Evolutionary conservation across 2,797 vertebrate species (phyloP), one percentile per base, ranked within the genome.

Genomic region (Anableps anableps): DNA sequence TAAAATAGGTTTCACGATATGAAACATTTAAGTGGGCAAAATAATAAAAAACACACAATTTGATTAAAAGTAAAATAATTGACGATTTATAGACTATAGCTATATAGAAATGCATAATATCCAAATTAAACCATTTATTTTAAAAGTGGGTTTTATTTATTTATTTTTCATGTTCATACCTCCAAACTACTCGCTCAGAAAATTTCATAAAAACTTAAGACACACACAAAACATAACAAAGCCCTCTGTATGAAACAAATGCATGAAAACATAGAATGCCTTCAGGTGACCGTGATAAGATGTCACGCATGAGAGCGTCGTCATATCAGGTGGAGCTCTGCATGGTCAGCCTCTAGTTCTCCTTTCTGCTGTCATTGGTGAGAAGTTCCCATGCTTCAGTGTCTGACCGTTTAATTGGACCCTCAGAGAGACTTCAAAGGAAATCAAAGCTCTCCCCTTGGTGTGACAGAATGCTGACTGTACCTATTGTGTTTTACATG

Each of bases 351-450:
- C 66, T 83, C 70, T 76, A 62, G 77, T 50, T 72, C 80, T 74
- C 45, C 34, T 36, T 62, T 83, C 81, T 70, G 74, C 77, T 60
- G 23, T 79, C 21, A 60, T 71, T 80, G 45, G 45, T 74, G 78
- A 80, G 76, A 64, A 72, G 48, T 82, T 87, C 83, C 88, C 81
- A 79, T 80, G 81, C 71, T 79, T 55, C 78, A 76, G 47, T 62
- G 81, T 87, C 79, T 83, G 78, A 83, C 85, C 83, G 72, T 84
- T 58, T 93, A 92, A 93, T 90, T 92, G 86, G 87, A 85, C 80
- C 88, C 88, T 84, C 71, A 51, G 92, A 92, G 88, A 92, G 80
- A 89, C 84, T 88, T 91, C 78, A 92, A 85, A 91, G 47, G 51
- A 88, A 84, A 82, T 85, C 85, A 87, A 81, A 86, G 79, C 84